These are phyloP conservation scores for Neotragus pygmaeus DNA, from an alignment of 2,113 vertebrate genomes.

Conservation along the genomic window DNA sequence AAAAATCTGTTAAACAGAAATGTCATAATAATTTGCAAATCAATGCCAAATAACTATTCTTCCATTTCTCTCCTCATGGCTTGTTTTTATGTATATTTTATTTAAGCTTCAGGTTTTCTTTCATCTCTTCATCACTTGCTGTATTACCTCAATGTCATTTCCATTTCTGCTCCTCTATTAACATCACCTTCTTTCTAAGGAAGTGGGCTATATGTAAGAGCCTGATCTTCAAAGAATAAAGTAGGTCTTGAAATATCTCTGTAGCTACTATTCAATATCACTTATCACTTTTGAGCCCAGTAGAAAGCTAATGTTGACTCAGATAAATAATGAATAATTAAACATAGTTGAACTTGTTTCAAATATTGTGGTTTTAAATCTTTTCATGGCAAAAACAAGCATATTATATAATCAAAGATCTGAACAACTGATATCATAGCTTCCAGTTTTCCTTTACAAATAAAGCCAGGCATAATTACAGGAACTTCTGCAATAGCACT, in stretches of 20 bases:
- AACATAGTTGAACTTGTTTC: conserved; percentile 61
- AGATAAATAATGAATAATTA: conserved; percentile 74
- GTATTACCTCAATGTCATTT: conserved; percentile 58
- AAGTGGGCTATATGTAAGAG: conserved; percentile 58
- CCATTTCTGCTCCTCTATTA: conserved; percentile 66
- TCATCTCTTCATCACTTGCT: conserved; percentile 38
- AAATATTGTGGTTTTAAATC: conserved; percentile 61
- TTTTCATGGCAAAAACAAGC: neutral
- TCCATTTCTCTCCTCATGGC: conserved; percentile 39
- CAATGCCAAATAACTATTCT: conserved; percentile 60
- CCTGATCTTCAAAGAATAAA: conserved; percentile 74
- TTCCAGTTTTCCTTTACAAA: conserved; percentile 32
- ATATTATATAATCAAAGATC: conserved; percentile 35
- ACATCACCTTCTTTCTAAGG: conserved; percentile 64
- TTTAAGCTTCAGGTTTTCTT: conserved; percentile 70
- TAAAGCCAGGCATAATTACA: conserved; percentile 26
- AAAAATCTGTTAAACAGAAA: conserved; percentile 51
- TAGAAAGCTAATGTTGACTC: conserved; percentile 69
- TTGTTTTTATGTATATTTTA: conserved; percentile 65
- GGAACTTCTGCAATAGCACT: conserved; percentile 42
- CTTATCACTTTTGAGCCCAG: conserved; percentile 19
- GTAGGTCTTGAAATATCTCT: conserved; percentile 67
- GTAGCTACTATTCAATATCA: conserved; percentile 52
- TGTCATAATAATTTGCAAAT: conserved; percentile 71
- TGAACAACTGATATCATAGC: conserved; percentile 31